Base-by-base conservation (phyloP, 2,888 invertebrate genomes). In the Campaea margaritaria region DNA sequence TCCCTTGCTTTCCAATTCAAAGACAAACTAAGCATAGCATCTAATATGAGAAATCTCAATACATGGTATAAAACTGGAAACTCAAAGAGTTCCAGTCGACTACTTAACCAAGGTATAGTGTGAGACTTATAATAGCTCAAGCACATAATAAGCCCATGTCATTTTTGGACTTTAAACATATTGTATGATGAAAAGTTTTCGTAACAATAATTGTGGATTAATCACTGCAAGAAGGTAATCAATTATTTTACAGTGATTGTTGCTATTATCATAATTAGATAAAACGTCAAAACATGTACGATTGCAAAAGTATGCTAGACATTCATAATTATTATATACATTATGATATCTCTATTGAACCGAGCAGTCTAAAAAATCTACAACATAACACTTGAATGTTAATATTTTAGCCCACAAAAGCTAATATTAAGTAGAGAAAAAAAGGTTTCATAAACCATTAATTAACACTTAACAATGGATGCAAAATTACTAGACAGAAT, bases 1-100 rank as follows among this genome's bases (percentile, higher is more conserved):
- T 72, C 39, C 58, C 45, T 64, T 62, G 58, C 49, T 72, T 69
- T 54, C 48, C 71, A 75, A 72, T 70, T 59, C 45, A 62, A 67
- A 49, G 57, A 68, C 48, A 57, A 59, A 65, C 60, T 48, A 78
- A 74, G 73, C 72, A 65, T 53, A 68, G 62, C 59, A 64, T 62
- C 58, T 21, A 48, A 48, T 47, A 47, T 47, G 53, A 46, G 38
- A 48, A 21, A 31, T 31, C 31, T 31, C 9, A 31, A 52, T 61
- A 61, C 45, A 52, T 51, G 39, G 52, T 61, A 61, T 39, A 53
- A 61, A 49, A 53, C 15, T 60, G 55, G 60, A 51, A 50, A 54
- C 55, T 43, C 43, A 38, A 38, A 41, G 45, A 43, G 31, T 38
- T 42, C 28, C 42, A 42, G n/a, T 51, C 46, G 34, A 43, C 59